A percentile compares a stretch with the other conserved stretches of the same genome.
These are phyloP conservation scores for Agonum fuliginosum DNA, from an alignment of 2,888 invertebrate species.

Conservation along the genomic window DNA sequence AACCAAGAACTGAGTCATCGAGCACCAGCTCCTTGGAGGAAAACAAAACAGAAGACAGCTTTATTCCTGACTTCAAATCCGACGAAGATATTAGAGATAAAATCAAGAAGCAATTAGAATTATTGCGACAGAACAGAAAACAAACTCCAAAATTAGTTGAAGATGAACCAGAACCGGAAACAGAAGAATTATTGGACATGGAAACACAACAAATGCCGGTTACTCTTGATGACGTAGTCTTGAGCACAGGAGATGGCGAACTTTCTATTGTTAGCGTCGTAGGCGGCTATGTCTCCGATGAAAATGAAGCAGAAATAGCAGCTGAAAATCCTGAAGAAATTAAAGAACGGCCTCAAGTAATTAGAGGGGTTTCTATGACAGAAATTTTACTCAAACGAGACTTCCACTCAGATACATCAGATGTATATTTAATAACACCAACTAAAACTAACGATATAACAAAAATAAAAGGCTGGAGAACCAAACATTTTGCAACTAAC, in stretches of 20 bases:
- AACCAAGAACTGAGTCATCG: constrained; percentile 9
- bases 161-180: not conserved
- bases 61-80: constrained; percentile 56
- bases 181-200: constrained; percentile 9
- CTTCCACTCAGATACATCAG: constrained; percentile 3
- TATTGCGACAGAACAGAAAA: constrained; percentile 62
- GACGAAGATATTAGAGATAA: constrained; percentile 64
- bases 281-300: constrained; percentile 64
- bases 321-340: not conserved
- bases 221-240: constrained; percentile 37
- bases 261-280: constrained; percentile 65
- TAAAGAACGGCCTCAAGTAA: not conserved
- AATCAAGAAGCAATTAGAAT: constrained; percentile 64
- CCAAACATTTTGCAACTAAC: constrained; percentile 63
- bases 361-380: constrained; percentile 39
- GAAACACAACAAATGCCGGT: not conserved
- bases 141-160: constrained; percentile 13
- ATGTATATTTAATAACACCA: constrained; percentile 63
- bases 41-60: not conserved
- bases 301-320: constrained; percentile 41
- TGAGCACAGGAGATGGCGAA: constrained; percentile 62
- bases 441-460: constrained; percentile 70
- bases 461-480: constrained; percentile 71
- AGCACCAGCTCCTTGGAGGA: constrained; percentile 1
- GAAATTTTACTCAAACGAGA: constrained; percentile 51